Conservation (phyloP, 1,140 invertebrate species). For the Riptortus pedestris region DNA sequence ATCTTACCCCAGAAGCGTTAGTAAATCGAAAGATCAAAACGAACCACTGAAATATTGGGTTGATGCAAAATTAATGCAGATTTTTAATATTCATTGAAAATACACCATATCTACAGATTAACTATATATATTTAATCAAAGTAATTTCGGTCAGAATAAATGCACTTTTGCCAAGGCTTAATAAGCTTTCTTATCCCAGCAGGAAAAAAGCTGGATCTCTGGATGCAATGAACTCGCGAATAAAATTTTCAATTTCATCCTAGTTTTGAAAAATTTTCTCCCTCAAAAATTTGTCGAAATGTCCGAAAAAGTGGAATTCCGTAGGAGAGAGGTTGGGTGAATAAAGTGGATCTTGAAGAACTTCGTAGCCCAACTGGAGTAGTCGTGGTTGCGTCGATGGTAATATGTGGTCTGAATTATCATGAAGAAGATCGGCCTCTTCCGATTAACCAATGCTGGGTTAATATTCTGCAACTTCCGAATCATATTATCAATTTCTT, state of each 20-base stretch:
- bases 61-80: not conserved
- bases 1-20: no score
- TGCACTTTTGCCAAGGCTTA: not conserved
- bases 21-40: no score
- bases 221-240: not conserved
- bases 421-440: not conserved
- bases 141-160: not conserved
- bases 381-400: not conserved
- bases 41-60: not conserved
- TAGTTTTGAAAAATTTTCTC: no score
- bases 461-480: not conserved
- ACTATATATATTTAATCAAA: no score
- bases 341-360: not conserved
- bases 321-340: not conserved
- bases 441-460: no score
- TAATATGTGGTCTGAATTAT: not conserved
- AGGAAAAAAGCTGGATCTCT: no score
- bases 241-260: not conserved
- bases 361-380: no score
- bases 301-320: not conserved
- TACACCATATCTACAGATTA: not conserved
- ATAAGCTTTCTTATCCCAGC: no score
- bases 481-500: not conserved
- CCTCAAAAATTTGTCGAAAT: not conserved
- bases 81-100: not conserved